Evolutionary conservation across 92 coral and sea anemone genomes (phyloP), one percentile per base, ranked within the genome.

Genomic region (Umimayanthus chanpuru): DNA sequence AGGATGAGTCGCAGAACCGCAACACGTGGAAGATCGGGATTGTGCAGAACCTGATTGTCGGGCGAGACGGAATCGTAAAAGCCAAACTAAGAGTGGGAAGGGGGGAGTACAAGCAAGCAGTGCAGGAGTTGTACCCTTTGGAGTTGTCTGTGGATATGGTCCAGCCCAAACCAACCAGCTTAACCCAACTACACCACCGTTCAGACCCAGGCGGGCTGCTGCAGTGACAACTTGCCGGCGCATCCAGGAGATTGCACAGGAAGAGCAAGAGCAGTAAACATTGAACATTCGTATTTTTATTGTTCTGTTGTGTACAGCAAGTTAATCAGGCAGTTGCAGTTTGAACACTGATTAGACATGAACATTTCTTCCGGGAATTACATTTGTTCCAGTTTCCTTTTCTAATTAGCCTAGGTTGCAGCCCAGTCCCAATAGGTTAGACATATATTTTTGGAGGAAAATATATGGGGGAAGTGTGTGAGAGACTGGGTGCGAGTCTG

Each of bases 101-200:
- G 70, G 66, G 84, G n/a, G 66, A 50, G 65, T 58, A 50, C 84
- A 4, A 47, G 68, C 23, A 36, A 58, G 84, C 68, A 58, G 84
- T 79, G 65, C 68, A 79, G 23, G 68, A 79, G 66, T 79, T 79
- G 70, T 79, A 79, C 61, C 70, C 84, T n/a, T 44, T 79, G 43
- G 84, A 79, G 67, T 32, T 79, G 84, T 50, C 68, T 30, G 10
- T 30, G 38, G 84, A 79, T 0, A 23, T 9, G 43, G 40, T 50
- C 15, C 84, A 74, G 2, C 25, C 79, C 10, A 74, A 74, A 6
- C 84, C 84, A 25, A 36, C 20, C 20, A 50, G 84, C 84, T 79
- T 10, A 79, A 79, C 70, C 84, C 84, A 79, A 79, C 84, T 44
- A 29, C 47, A n/a, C 68, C 84, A 9, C 32, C 84, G 6, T 79